These are phyloP conservation scores for Lasioglossum marginatum DNA, from an alignment of 2,888 invertebrate species.

Conservation along the genomic window DNA sequence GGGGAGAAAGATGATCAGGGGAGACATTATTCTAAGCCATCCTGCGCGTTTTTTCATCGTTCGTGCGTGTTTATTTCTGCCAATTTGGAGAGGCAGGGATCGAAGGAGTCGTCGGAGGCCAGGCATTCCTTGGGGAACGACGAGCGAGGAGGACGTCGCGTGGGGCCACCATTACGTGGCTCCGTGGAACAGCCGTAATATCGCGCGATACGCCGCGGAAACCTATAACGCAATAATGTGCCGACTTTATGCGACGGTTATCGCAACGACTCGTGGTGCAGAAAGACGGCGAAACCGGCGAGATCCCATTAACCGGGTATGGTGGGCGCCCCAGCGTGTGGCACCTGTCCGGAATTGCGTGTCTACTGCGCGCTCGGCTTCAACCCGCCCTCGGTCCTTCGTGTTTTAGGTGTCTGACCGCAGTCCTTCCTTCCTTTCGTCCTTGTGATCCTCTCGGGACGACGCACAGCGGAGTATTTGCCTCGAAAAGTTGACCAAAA, in stretches of 20 bases:
- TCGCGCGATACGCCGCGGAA: slow-evolving; percentile 76
- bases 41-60: slow-evolving; percentile 2
- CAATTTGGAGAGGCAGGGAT: slow-evolving; percentile 52
- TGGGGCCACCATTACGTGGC: slow-evolving; percentile 71
- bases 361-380: slow-evolving; percentile 20
- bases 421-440: not conserved
- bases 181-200: slow-evolving; percentile 77
- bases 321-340: slow-evolving; percentile 80
- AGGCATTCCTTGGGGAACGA: slow-evolving; percentile 45
- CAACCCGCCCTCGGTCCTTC: slow-evolving; percentile 29
- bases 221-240: slow-evolving; percentile 81
- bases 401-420: slow-evolving; percentile 23
- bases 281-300: slow-evolving; percentile 74
- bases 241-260: slow-evolving; percentile 83
- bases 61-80: slow-evolving; percentile 52
- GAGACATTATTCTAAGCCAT: slow-evolving; percentile 16
- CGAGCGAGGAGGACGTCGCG: slow-evolving; percentile 59
- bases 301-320: slow-evolving; percentile 76
- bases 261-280: slow-evolving; percentile 75
- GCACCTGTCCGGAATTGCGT: slow-evolving; percentile 77
- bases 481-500: no score
- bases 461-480: not conserved
- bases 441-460: not conserved
- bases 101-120: slow-evolving; percentile 27
- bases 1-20: not conserved